Evolutionary conservation across 1,140 invertebrate species (phyloP).

Genomic region (Musca domestica): DNA sequence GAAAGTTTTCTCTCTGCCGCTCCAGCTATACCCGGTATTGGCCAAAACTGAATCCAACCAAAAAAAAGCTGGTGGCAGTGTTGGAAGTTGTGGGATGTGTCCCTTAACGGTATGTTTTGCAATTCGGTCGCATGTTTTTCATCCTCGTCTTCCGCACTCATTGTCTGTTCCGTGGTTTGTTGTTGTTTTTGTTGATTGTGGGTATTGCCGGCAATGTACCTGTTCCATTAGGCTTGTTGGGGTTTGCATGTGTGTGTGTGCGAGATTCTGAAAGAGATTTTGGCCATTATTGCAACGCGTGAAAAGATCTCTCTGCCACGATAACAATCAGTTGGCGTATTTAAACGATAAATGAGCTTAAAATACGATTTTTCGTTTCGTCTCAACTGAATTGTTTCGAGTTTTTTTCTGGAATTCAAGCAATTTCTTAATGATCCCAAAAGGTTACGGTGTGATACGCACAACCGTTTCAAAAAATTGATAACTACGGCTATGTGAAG

Average conservation of each 20-base stretch:
- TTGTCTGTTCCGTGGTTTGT: too few species aligned
- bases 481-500: too few species aligned
- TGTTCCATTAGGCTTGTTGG: neutral
- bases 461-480: too few species aligned
- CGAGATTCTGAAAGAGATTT: slow-evolving; percentile 1
- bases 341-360: slow-evolving; percentile 20
- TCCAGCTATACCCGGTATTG: neutral
- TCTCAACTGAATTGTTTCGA: neutral
- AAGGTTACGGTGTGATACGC: slow-evolving; percentile 3
- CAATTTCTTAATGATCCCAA: slow-evolving; percentile 16
- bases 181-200: too few species aligned
- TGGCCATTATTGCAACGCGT: slow-evolving; percentile 10
- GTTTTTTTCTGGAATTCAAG: slow-evolving; percentile 13
- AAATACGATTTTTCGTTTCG: neutral
- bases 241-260: neutral
- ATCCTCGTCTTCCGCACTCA: too few species aligned
- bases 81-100: slow-evolving; percentile 12
- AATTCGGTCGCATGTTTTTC: slow-evolving; percentile 6
- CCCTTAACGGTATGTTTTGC: slow-evolving; percentile 18
- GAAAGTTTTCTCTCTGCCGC: too few species aligned
- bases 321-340: slow-evolving; percentile 14
- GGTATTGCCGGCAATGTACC: neutral
- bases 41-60: neutral
- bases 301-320: slow-evolving; percentile 7
- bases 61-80: slow-evolving; percentile 5